Evolutionary conservation across 2,797 vertebrate genomes (phyloP).

Genomic region (Scarus forsteni): DNA sequence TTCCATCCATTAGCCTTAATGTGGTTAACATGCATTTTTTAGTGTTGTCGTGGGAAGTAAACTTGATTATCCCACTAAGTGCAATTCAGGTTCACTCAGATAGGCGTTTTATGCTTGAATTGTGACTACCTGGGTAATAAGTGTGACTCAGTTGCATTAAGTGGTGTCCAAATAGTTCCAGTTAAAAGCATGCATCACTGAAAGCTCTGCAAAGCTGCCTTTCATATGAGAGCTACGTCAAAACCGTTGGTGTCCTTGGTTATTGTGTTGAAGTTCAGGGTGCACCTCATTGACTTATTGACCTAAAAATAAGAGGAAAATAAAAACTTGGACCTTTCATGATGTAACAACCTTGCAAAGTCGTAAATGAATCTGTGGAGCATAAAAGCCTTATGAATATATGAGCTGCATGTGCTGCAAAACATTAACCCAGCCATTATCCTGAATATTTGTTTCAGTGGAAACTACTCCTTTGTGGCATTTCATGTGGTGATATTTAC

Average conservation of each 20-base stretch:
- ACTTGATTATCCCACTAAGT: constrained; percentile 63
- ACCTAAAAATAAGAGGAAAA: background rate
- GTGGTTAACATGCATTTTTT: constrained; percentile 55
- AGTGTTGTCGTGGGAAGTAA: constrained; percentile 41
- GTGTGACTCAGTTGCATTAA: constrained; percentile 44
- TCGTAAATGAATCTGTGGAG: background rate
- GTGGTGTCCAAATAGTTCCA: constrained; percentile 40
- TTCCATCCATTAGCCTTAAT: constrained; percentile 58
- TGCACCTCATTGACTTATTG: constrained; percentile 4
- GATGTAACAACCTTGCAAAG: background rate
- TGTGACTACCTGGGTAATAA: constrained; percentile 53
- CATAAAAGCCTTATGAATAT: constrained; percentile 1
- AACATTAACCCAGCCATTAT: constrained; percentile 33
- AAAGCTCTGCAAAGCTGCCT: constrained; percentile 6
- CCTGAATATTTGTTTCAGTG: constrained; percentile 30
- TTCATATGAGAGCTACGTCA: constrained; percentile 17
- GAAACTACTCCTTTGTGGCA: constrained; percentile 39
- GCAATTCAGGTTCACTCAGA: constrained; percentile 61
- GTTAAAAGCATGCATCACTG: constrained; percentile 52
- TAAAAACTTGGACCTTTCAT: background rate
- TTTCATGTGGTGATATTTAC: constrained; percentile 69
- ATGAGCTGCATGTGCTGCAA: constrained; percentile 22
- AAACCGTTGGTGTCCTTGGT: constrained; percentile 18
- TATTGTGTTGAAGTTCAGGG: constrained; percentile 36
- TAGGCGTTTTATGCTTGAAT: constrained; percentile 46